Base-by-base conservation (phyloP, 2,888 invertebrate species). In the Eupithecia subumbrata region DNA sequence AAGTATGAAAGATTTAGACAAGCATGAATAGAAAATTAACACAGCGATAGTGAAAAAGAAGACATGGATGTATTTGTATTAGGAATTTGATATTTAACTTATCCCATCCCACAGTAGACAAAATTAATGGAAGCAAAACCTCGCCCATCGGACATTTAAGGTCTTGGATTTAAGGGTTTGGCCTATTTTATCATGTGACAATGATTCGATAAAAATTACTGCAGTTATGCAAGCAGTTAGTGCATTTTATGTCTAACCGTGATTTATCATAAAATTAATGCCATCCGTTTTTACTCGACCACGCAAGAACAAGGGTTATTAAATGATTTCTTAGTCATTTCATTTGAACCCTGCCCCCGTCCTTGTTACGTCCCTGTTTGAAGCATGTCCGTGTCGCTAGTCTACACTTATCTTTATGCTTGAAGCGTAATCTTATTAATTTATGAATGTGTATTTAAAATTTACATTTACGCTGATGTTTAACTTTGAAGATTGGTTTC, bases 371-470 rank as follows among this genome's bases (percentile, higher is more conserved):
- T 3, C 75, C 69, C 77, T 75, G 77, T 56, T 25, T 30, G 25
- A 71, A 72, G 52, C 89, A 89, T 88, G 90, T 85, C 88, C 89
- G 89, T 88, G 90, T 88, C 88, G 85, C 87, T 83, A 85, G 84
- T 83, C 86, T 84, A 84, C 83, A 83, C 86, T 84, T 88, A 86
- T 88, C 88, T 89, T 89, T 89, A 87, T 89, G 88, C 88, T 86
- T 85, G 82, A 87, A 86, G 83, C 87, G 82, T 89, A 88, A 89
- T 89, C 89, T 88, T 89, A 88, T 88, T 89, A 89, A 89, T 88
- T 88, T 89, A 89, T 86, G 84, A 86, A 84, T 83, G 82, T 83
- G 78, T 82, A 81, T 82, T 83, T 83, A 80, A 82, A 84, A 83
- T 83, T 87, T 82, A 82, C 81, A 80, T 82, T 79, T 81, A 81